Conservation (phyloP, 2,888 invertebrate genomes). For the Nemurella pictetii region DNA sequence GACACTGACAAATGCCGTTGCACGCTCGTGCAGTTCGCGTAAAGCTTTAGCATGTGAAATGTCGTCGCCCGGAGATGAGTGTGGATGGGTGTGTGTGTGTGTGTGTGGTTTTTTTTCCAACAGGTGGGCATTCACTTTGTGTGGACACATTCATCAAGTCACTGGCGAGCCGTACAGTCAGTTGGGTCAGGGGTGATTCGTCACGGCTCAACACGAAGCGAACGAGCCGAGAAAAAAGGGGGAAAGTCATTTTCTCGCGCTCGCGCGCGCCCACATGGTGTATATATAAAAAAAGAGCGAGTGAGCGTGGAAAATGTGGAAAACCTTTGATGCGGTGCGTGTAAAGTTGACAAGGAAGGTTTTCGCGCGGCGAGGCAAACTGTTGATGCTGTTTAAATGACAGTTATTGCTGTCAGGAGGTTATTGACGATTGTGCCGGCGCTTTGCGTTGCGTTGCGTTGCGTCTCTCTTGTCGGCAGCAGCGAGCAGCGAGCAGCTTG, state of each 20-base stretch:
- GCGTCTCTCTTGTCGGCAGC: neutral
- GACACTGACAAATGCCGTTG: neutral
- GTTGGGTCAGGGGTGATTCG: constrained; percentile 37
- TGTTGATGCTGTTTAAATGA: constrained; percentile 34
- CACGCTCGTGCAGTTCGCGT: neutral
- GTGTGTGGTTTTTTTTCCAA: constrained; percentile 30
- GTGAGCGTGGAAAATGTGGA: neutral
- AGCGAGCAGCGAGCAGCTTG: too few relatives aligned
- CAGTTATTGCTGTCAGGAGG: constrained; percentile 37
- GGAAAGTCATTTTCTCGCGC: constrained; percentile 32
- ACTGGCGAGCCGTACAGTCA: constrained; percentile 12
- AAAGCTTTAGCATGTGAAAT: neutral
- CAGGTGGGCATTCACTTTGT: constrained; percentile 36
- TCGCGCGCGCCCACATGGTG: neutral
- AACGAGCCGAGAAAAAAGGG: constrained; percentile 32
- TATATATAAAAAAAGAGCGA: constrained; percentile 1
- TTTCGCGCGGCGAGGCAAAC: constrained; percentile 21
- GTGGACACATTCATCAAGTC: constrained; percentile 38
- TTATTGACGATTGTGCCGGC: constrained; percentile 37
- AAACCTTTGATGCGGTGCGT: constrained; percentile 4
- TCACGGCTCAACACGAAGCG: constrained; percentile 36
- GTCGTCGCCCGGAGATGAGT: neutral
- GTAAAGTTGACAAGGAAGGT: constrained; percentile 30
- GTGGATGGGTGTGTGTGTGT: neutral
- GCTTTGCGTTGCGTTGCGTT: too few relatives aligned